phyloP scores from a whole-genome alignment of 2,113 vertebrate species.

The Baryphthengus martii region DNA sequence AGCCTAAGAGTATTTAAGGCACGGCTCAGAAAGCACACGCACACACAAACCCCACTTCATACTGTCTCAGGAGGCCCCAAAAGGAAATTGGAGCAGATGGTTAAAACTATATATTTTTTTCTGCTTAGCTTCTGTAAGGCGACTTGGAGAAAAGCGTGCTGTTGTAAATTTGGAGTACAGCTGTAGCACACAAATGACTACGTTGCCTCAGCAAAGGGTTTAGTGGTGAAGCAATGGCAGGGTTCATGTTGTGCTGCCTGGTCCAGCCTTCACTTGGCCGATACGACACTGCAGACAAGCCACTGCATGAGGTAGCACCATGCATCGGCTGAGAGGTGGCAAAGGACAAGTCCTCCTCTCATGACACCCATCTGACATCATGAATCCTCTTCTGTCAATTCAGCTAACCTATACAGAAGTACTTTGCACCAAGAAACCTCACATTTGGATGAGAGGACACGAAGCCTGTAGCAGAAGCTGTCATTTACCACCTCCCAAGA shows the following conservation, averaged over 20 bases:
- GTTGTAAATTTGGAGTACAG: neutral
- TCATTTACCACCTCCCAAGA: neutral
- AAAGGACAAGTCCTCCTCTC: neutral
- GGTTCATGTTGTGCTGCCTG: neutral
- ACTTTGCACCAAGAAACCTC: neutral
- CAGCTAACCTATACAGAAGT: neutral
- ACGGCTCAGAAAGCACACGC: neutral
- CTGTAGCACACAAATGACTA: neutral
- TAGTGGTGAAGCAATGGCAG: neutral
- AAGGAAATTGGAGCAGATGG: neutral
- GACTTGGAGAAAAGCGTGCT: neutral
- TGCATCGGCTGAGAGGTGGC: neutral
- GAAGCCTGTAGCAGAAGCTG: neutral
- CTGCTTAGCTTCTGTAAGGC: neutral
- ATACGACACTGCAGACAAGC: too few species aligned
- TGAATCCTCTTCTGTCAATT: neutral
- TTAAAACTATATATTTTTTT: neutral
- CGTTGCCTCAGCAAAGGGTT: neutral
- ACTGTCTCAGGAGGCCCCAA: neutral
- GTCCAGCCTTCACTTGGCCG: neutral
- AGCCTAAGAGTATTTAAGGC: neutral
- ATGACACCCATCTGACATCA: neutral
- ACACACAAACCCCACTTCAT: neutral
- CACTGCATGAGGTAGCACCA: neutral
- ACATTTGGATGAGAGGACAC: neutral